Conservation (phyloP, 2,888 invertebrate species). For the Candidula unifasciata region DNA sequence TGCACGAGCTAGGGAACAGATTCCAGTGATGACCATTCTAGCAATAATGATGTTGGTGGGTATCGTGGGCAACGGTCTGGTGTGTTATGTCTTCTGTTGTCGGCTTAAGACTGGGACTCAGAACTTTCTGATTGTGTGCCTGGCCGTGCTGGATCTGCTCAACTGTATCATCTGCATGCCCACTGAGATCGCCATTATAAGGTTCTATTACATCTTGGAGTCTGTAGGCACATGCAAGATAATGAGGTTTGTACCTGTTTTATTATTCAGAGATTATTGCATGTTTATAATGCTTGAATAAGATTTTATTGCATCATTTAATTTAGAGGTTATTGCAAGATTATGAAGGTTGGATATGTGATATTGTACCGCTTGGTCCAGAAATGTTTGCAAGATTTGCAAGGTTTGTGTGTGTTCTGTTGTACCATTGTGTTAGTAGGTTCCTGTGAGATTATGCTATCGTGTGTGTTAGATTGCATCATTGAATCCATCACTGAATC, state of each 20-base stretch:
- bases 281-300: too few relatives aligned
- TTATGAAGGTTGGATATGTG: slow-evolving; percentile 53
- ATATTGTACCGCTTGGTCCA: too few relatives aligned
- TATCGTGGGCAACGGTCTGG: slow-evolving; percentile 63
- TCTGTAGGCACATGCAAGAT: slow-evolving; percentile 62
- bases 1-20: slow-evolving; percentile 41
- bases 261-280: too few relatives aligned
- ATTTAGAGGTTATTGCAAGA: slow-evolving; percentile 62
- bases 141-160: slow-evolving; percentile 63
- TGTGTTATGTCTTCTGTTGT: slow-evolving; percentile 61
- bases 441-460: too few relatives aligned
- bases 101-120: slow-evolving; percentile 60
- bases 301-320: slow-evolving; percentile 61
- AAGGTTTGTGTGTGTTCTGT: too few relatives aligned
- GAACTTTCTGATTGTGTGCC: slow-evolving; percentile 62
- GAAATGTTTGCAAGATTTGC: too few relatives aligned
- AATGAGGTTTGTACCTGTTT: slow-evolving; percentile 52
- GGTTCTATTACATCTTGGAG: slow-evolving; percentile 61
- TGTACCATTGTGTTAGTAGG: too few relatives aligned
- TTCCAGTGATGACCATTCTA: slow-evolving; percentile 53
- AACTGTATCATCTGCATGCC: slow-evolving; percentile 65
- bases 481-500: too few relatives aligned
- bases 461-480: too few relatives aligned
- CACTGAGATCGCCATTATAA: slow-evolving; percentile 65
- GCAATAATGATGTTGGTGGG: slow-evolving; percentile 61